phyloP scores from a whole-genome alignment of 2,888 invertebrate genomes.

The Gryllus longicercus region DNA sequence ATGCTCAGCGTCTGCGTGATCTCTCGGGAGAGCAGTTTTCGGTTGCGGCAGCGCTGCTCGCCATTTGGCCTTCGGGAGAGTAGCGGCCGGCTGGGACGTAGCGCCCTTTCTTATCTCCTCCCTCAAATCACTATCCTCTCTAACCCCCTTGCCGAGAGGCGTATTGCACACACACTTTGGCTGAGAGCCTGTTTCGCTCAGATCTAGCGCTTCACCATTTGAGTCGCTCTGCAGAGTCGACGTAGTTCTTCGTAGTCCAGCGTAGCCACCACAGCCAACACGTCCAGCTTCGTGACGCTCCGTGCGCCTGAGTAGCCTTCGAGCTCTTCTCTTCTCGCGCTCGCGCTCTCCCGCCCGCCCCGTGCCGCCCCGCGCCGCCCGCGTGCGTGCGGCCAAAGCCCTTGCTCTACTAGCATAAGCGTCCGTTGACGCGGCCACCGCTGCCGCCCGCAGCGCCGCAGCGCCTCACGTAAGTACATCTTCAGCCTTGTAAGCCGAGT shows the following conservation, averaged over 20 bases:
- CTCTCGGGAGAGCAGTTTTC: too few species aligned
- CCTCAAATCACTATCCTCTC: too few species aligned
- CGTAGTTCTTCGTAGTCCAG: constrained; percentile 8
- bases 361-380: neutral
- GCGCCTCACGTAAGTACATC: neutral
- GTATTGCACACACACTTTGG: neutral
- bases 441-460: neutral
- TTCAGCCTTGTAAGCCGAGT: constrained; percentile 6
- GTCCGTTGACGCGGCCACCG: neutral
- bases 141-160: too few species aligned
- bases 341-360: neutral
- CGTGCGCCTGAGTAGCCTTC: neutral
- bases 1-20: too few species aligned
- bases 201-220: constrained; percentile 11
- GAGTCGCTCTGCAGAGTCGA: neutral
- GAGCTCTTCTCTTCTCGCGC: constrained; percentile 4
- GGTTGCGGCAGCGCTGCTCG: too few species aligned
- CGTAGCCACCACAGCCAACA: constrained; percentile 2
- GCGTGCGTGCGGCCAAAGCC: neutral
- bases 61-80: too few species aligned
- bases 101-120: too few species aligned
- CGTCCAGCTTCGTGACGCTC: neutral
- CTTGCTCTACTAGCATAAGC: neutral
- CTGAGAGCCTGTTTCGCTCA: neutral
- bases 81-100: too few species aligned